Percentiles rank a stretch among this genome's conserved stretches.
phyloP scores from a whole-genome alignment of 1,140 invertebrate species.

The Hestina assimilis region DNA sequence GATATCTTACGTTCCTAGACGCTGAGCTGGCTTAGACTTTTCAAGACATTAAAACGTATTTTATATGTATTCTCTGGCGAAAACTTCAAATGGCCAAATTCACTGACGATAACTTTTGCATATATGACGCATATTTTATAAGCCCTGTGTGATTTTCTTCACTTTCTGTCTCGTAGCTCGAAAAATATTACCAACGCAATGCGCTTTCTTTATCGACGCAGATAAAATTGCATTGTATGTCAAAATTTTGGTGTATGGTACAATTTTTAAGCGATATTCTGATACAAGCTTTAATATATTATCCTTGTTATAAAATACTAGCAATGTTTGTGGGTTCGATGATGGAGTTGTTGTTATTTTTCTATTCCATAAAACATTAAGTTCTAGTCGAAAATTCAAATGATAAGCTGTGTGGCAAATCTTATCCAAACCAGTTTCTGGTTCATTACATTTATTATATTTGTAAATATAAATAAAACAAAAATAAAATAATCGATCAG shows the following conservation, averaged over 20 bases:
- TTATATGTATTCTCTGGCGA: background rate
- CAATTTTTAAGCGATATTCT: background rate
- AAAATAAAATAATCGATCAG: no score
- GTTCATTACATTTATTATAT: no score
- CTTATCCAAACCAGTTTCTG: no score
- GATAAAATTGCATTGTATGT: constrained; percentile 4
- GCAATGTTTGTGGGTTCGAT: no score
- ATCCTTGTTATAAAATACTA: background rate
- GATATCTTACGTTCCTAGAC: background rate
- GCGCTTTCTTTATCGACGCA: constrained; percentile 18
- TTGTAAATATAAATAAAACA: no score
- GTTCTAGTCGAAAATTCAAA: no score
- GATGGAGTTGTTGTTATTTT: no score
- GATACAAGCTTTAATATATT: background rate
- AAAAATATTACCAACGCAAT: constrained; percentile 20
- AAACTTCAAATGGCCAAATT: background rate
- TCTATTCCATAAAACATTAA: no score
- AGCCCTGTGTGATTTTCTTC: constrained; percentile 18
- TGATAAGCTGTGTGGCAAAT: no score
- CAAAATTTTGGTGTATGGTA: constrained; percentile 2
- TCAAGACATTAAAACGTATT: background rate
- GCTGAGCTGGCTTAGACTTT: background rate
- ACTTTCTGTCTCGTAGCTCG: constrained; percentile 7
- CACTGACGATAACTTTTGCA: constrained; percentile 7
- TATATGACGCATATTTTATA: constrained; percentile 16